Percentiles rank a stretch among this genome's conserved stretches.
Conservation (phyloP, 2,113 vertebrate genomes). For the Silurus asotus region DNA sequence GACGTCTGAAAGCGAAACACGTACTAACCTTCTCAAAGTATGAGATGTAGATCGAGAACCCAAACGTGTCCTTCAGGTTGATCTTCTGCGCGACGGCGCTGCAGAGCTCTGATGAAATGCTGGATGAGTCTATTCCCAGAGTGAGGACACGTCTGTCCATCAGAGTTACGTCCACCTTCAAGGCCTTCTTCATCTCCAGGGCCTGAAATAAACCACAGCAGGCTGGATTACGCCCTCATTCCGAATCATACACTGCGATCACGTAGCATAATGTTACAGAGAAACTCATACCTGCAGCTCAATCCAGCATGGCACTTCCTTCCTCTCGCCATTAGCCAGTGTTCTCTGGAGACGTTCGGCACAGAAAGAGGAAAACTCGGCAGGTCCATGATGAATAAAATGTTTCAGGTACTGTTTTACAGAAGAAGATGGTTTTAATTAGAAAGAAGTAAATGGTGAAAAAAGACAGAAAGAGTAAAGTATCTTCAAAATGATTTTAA, state of each 20-base stretch:
- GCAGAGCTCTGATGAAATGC: conserved; percentile 84
- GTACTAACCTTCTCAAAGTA: conserved; percentile 82
- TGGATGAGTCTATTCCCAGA: conserved; percentile 82
- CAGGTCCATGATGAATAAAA: conserved; percentile 79
- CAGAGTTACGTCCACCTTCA: conserved; percentile 74
- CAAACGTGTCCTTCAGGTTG: conserved; percentile 78
- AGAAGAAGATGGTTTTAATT: background rate
- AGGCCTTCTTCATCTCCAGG: conserved; percentile 78
- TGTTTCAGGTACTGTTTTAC: conserved; percentile 80
- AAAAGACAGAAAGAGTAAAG: background rate
- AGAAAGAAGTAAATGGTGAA: background rate
- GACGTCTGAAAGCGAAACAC: background rate
- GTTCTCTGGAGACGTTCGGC: conserved; percentile 77
- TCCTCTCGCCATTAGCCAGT: conserved; percentile 77
- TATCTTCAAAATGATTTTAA: background rate
- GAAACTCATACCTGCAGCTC: conserved; percentile 82
- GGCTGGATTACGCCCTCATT: background rate
- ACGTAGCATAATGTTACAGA: background rate
- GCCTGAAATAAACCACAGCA: conserved; percentile 68
- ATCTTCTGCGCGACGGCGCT: conserved; percentile 72
- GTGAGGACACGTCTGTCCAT: conserved; percentile 73
- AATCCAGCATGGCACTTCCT: conserved; percentile 82
- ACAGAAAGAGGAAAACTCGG: conserved; percentile 78
- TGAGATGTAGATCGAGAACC: conserved; percentile 91
- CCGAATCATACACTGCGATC: background rate